Conservation (phyloP, 2,888 invertebrate species). For the Zeuzera pyrina region DNA sequence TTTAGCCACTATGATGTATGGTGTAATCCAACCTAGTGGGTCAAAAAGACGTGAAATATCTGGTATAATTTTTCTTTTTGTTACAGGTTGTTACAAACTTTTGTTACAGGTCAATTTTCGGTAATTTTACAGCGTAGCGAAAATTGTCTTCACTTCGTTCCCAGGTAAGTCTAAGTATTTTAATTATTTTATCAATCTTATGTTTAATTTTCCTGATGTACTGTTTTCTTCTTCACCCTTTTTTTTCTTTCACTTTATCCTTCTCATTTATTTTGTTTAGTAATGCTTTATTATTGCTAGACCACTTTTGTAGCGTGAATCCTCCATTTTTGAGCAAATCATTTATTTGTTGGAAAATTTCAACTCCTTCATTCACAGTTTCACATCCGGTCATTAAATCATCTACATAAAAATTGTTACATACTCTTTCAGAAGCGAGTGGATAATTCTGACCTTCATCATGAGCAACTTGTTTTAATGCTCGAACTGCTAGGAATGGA, state of each 20-base stretch:
- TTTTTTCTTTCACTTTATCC: constrained; percentile 3
- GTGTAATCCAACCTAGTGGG: constrained; percentile 26
- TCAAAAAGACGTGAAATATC: constrained; percentile 24
- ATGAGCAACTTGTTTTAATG: constrained; percentile 21
- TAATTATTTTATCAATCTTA: constrained; percentile 17
- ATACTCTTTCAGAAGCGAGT: constrained; percentile 9
- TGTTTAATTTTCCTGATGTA: constrained; percentile 5
- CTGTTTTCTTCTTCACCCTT: background rate
- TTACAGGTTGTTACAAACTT: constrained; percentile 14
- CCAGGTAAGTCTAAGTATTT: constrained; percentile 24
- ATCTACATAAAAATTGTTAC: background rate
- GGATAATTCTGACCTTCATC: constrained; percentile 12
- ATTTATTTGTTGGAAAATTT: constrained; percentile 18
- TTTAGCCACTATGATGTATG: constrained; percentile 17
- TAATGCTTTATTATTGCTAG: constrained; percentile 16
- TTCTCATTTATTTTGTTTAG: constrained; percentile 5
- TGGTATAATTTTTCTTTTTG: constrained; percentile 25
- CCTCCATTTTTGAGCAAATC: constrained; percentile 21
- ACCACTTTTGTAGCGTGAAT: constrained; percentile 26
- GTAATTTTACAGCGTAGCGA: constrained; percentile 17
- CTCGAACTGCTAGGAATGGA: constrained; percentile 21
- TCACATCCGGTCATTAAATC: constrained; percentile 19
- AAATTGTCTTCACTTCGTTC: constrained; percentile 18
- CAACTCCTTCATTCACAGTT: constrained; percentile 15
- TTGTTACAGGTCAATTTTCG: too few relatives aligned